Evolutionary conservation across 2,113 vertebrate genomes (phyloP).

Genomic region (Galemys pyrenaicus): DNA sequence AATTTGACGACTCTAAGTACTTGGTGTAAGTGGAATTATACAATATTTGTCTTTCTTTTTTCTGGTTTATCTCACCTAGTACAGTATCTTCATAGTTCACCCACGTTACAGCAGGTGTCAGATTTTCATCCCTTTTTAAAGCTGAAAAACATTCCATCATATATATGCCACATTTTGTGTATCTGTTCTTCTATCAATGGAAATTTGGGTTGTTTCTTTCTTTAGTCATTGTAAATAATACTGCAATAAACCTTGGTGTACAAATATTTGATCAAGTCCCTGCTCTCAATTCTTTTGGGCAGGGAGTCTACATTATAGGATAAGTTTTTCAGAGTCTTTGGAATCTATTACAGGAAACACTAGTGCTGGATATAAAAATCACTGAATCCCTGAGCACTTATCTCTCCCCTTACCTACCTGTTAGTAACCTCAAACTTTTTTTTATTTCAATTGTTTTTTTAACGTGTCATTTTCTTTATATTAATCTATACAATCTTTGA

Average conservation of each 20-base stretch:
- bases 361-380: slow-evolving; percentile 18
- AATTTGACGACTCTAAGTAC: neutral
- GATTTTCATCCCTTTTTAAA: neutral
- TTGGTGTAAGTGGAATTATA: neutral
- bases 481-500: neutral
- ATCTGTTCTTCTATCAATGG: neutral
- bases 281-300: neutral
- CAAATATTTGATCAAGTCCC: neutral
- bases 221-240: neutral
- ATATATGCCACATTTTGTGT: neutral
- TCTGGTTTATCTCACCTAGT: neutral
- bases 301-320: neutral
- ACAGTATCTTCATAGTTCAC: neutral
- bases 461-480: neutral
- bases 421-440: neutral
- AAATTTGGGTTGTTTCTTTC: neutral
- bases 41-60: neutral
- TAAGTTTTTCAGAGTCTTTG: neutral
- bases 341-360: neutral
- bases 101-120: neutral
- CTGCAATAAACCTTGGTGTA: neutral
- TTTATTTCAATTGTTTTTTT: slow-evolving; percentile 21
- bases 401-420: neutral
- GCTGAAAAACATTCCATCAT: neutral
- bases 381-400: neutral